A percentile compares a stretch with the other conserved stretches of the same genome.
phyloP scores from a whole-genome alignment of 2,888 invertebrate genomes.

The Imbricaverruca yamaguchii region DNA sequence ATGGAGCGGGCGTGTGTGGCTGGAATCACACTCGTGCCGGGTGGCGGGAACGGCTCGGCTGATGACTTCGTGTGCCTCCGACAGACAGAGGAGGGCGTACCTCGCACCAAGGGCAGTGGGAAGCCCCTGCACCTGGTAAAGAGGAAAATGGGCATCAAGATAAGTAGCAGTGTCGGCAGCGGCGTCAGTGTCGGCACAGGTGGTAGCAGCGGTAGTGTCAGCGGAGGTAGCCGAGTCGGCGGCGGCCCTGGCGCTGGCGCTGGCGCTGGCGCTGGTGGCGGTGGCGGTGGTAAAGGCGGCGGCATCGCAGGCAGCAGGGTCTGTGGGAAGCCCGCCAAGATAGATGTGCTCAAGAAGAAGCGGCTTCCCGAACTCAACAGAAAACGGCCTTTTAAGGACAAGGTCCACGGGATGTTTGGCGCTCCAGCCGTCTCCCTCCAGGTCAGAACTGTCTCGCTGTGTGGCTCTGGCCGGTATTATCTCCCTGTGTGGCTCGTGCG shows the following conservation, averaged over 20 bases:
- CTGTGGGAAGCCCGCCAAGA: slow-evolving; percentile 12
- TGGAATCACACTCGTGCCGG: too few species aligned
- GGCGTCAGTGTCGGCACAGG: too few species aligned
- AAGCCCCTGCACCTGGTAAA: slow-evolving; percentile 31
- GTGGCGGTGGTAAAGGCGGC: slow-evolving; percentile 23
- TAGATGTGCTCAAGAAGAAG: slow-evolving; percentile 26
- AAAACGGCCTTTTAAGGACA: slow-evolving; percentile 78
- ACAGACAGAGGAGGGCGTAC: not conserved
- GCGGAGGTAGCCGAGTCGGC: too few species aligned
- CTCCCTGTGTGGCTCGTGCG: too few species aligned
- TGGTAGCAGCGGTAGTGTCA: too few species aligned
- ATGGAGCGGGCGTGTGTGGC: too few species aligned
- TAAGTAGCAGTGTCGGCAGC: slow-evolving; percentile 27
- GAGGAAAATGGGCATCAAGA: slow-evolving; percentile 31
- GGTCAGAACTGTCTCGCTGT: slow-evolving; percentile 37
- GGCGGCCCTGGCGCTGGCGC: slow-evolving; percentile 25
- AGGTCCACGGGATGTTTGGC: slow-evolving; percentile 76
- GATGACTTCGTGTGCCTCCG: not conserved
- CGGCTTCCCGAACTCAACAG: slow-evolving; percentile 65
- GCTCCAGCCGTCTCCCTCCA: slow-evolving; percentile 70
- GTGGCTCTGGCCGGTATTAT: too few species aligned
- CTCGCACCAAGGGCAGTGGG: slow-evolving; percentile 7
- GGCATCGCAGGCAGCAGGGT: slow-evolving; percentile 33
- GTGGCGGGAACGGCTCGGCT: too few species aligned
- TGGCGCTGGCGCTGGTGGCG: slow-evolving; percentile 24